Conservation (phyloP, 2,797 vertebrate genomes). For the Sebastes wilsoni region DNA sequence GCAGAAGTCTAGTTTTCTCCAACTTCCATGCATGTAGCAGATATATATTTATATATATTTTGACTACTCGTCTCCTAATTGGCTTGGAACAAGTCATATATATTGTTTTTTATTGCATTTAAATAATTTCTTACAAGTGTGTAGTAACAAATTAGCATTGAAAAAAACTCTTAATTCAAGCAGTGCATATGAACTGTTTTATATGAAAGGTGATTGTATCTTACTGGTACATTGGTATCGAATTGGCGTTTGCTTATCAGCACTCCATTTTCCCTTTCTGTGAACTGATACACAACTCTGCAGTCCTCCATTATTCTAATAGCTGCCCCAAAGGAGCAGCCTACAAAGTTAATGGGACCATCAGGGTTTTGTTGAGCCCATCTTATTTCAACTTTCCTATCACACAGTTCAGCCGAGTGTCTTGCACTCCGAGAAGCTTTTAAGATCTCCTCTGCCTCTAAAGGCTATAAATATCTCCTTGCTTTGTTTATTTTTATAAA, state of each 20-base stretch:
- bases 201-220: not conserved
- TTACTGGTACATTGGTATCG: not conserved
- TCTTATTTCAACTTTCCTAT: not conserved
- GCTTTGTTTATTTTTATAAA: slow-evolving; percentile 3
- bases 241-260: slow-evolving; percentile 1
- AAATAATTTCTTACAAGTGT: not conserved
- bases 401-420: not conserved
- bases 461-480: not conserved
- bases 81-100: not conserved
- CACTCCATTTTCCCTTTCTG: not conserved
- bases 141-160: not conserved
- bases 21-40: not conserved
- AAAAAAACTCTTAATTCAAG: not conserved
- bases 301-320: not conserved
- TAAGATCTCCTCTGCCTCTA: not conserved
- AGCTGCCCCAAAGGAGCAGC: not conserved
- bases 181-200: not conserved
- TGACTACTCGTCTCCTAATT: not conserved
- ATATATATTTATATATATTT: not conserved
- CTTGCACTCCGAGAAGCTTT: not conserved
- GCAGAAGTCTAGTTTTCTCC: too few relatives aligned
- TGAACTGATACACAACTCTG: not conserved
- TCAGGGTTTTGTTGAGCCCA: slow-evolving; percentile 8
- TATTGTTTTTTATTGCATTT: too few relatives aligned
- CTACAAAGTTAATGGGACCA: slow-evolving; percentile 13